These are phyloP conservation scores for Blera fallax DNA, from an alignment of 2,888 invertebrate species.

Conservation along the genomic window DNA sequence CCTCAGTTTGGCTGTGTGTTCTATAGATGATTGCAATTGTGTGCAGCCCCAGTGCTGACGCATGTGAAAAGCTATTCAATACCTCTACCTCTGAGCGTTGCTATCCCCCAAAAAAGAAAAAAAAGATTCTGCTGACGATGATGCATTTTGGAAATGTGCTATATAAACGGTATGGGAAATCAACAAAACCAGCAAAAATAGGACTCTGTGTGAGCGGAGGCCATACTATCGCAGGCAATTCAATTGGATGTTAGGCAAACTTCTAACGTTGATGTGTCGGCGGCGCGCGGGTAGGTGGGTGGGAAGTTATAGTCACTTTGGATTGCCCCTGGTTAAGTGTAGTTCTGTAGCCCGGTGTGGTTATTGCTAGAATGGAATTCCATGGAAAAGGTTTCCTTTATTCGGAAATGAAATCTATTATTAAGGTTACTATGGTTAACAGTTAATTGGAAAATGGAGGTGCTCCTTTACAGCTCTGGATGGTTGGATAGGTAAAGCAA, in stretches of 20 bases:
- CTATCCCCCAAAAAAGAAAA: neutral
- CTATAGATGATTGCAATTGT: constrained; percentile 56
- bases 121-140: constrained; percentile 41
- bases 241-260: constrained; percentile 19
- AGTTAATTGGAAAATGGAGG: neutral
- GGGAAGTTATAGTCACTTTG: neutral
- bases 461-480: neutral
- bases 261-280: neutral
- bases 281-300: neutral
- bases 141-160: constrained; percentile 36
- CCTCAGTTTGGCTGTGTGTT: constrained; percentile 61
- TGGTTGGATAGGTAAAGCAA: too few relatives aligned
- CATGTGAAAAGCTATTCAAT: constrained; percentile 38
- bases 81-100: neutral
- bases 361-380: neutral
- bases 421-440: neutral
- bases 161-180: neutral
- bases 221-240: constrained; percentile 42
- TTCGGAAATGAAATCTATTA: neutral
- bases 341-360: neutral
- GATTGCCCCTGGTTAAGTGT: constrained; percentile 1
- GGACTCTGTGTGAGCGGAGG: constrained; percentile 33
- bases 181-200: constrained; percentile 50
- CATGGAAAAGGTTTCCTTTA: neutral
- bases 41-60: constrained; percentile 53